Base-by-base conservation (phyloP, 2,797 vertebrate genomes). In the Eulemur coronatus region DNA sequence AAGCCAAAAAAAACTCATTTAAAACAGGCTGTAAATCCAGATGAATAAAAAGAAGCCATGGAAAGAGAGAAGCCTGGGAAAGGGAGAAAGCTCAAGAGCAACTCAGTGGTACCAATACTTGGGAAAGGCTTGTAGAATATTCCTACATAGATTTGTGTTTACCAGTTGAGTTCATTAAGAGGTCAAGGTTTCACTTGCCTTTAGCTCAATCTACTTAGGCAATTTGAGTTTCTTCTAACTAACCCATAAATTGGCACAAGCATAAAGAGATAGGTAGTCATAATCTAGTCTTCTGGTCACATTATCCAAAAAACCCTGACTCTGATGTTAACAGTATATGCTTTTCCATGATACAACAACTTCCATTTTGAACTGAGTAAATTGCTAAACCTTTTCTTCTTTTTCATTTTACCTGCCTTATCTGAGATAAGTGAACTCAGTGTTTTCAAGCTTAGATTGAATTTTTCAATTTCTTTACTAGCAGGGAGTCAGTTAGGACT, bases 291-390 rank as follows among this genome's bases (percentile, higher is more conserved):
- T 84, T 86, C 13, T 70, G 18, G 46, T 48, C 59, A 80, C 35
- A 78, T 89, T 93, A 17, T 30, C 33, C 72, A 87, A 80, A 52
- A 61, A 95, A 93, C 15, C 13, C 14, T 87, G 48, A 85, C 7
- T 35, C 7, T 6, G 18, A 73, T 88, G 33, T 63, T 84, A 63
- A 89, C 7, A 61, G 12, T 50, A 5, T 28, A 11, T 75, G 5
- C 30, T 95, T 91, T 82, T 48, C 82, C 55, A 2, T 59, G 8
- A 59, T 35, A 61, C 24, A 79, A 73, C 28, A 76, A 63, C 52
- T 88, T 92, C 41, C 38, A 88, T 80, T 79, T 79, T 91, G 24
- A 84, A 26, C 59, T 84, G 30, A 96, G 55, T 85, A 92, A 82
- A 59, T 76, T 86, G 26, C 63, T 89, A 17, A 82, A 78, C 63